These are phyloP conservation scores for Xenopus tropicalis DNA, from an alignment of 2,113 vertebrate genomes.

Conservation along the genomic window DNA sequence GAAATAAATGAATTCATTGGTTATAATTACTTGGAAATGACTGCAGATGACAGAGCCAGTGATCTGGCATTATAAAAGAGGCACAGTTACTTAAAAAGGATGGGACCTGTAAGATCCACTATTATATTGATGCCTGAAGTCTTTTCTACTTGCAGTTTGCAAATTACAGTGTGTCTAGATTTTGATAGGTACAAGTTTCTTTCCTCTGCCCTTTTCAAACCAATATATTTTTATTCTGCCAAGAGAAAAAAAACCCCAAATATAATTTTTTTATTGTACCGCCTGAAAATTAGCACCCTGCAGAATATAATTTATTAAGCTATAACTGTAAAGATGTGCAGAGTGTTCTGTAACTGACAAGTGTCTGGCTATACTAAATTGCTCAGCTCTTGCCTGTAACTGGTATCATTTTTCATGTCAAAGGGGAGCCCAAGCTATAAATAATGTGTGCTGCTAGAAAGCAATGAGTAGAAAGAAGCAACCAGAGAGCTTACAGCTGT, in stretches of 20 bases:
- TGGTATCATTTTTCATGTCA: constrained; percentile 45
- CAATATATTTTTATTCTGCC: constrained; percentile 10
- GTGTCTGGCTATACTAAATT: constrained; percentile 43
- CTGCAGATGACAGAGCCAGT: no score
- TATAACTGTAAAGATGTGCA: constrained; percentile 37
- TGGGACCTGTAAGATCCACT: no score
- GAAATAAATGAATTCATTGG: no score
- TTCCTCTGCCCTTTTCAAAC: no score
- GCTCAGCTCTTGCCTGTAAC: constrained; percentile 40
- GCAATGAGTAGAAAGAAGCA: neutral
- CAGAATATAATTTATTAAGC: constrained; percentile 43
- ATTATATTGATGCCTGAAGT: no score
- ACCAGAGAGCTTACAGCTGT: constrained; percentile 22
- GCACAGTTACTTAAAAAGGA: no score
- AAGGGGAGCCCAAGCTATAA: constrained; percentile 33
- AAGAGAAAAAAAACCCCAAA: neutral
- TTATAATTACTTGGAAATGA: no score
- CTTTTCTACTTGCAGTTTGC: no score
- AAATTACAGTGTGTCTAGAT: no score
- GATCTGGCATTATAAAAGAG: no score
- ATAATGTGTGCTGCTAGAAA: constrained; percentile 35
- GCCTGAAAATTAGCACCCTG: constrained; percentile 34
- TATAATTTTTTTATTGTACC: constrained; percentile 10
- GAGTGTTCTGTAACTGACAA: constrained; percentile 42
- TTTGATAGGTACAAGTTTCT: no score